Conservation (phyloP, 2,888 invertebrate genomes). For the Hyposoter didymator region DNA sequence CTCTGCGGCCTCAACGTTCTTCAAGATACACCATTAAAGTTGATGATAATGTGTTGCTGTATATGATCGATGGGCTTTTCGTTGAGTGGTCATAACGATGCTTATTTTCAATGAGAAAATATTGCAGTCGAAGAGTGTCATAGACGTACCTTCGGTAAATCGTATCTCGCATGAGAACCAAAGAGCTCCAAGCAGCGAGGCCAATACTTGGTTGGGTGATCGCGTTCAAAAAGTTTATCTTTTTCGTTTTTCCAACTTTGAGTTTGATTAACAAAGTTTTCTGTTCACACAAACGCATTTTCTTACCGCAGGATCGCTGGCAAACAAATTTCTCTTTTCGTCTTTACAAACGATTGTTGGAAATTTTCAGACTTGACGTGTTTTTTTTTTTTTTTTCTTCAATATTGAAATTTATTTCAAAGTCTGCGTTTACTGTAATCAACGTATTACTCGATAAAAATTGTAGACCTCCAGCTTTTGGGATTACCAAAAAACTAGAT, state of each 20-base stretch:
- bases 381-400: no score
- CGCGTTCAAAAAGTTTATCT: no score
- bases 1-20: neutral
- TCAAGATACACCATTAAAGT: neutral
- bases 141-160: neutral
- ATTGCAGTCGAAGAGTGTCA: neutral
- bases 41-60: constrained; percentile 7
- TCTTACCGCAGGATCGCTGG: no score
- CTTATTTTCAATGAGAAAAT: constrained; percentile 13
- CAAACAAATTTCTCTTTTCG: no score
- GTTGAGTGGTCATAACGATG: neutral
- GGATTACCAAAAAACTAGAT: neutral
- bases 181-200: no score
- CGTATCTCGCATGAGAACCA: neutral
- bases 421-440: neutral
- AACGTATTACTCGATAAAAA: neutral
- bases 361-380: no score
- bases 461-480: neutral
- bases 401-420: neutral
- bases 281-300: no score
- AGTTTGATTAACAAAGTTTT: no score
- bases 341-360: no score
- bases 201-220: no score
- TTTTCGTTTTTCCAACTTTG: no score
- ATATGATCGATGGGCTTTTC: constrained; percentile 9